These are phyloP conservation scores for Acrossocheilus wenchowensis DNA, from an alignment of 2,797 vertebrate species.

Conservation along the genomic window DNA sequence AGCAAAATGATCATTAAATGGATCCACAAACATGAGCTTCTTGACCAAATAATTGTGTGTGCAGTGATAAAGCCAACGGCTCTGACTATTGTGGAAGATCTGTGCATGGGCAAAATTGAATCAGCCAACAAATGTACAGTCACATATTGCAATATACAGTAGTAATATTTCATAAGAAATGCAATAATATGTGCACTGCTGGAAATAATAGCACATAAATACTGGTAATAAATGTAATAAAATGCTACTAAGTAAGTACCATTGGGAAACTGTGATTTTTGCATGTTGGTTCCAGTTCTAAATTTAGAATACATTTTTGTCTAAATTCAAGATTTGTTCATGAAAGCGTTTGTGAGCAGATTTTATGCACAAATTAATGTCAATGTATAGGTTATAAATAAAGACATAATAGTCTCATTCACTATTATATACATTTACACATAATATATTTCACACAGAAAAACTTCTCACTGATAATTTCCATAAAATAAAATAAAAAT, in stretches of 20 bases:
- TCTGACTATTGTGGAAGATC: background rate
- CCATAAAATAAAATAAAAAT: background rate
- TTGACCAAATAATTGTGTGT: background rate
- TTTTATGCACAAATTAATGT: too few species aligned
- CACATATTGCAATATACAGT: background rate
- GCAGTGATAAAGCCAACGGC: background rate
- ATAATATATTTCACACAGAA: background rate
- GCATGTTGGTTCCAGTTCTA: background rate
- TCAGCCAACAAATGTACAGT: background rate
- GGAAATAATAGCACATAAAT: background rate
- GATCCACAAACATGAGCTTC: background rate
- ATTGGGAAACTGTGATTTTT: too few species aligned
- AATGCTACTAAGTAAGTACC: background rate
- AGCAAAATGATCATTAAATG: conserved; percentile 2
- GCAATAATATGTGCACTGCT: background rate
- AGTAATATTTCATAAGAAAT: background rate
- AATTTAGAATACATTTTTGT: background rate
- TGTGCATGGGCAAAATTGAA: background rate
- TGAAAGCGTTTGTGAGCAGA: background rate
- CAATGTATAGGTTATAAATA: background rate
- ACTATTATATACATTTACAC: background rate
- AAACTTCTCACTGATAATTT: background rate
- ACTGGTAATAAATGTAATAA: background rate
- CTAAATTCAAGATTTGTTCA: background rate
- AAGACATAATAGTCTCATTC: background rate